Conservation (phyloP, 2,888 invertebrate species). For the Shargacucullia verbasci region DNA sequence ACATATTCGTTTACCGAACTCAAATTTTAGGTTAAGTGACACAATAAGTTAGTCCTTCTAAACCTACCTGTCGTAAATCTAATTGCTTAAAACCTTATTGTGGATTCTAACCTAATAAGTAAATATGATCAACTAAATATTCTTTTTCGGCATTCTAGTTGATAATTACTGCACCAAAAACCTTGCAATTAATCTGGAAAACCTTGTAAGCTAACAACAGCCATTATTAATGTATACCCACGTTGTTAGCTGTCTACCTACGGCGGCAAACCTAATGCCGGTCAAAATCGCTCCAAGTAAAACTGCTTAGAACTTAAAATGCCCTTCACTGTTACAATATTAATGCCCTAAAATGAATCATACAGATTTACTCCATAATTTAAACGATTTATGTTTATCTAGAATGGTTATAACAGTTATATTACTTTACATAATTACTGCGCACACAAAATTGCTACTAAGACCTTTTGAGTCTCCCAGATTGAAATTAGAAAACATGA, state of each 20-base stretch:
- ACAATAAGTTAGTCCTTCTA: no score
- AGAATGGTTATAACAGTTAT: neutral
- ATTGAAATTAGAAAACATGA: no score
- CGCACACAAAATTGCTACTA: neutral
- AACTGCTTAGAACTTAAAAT: constrained; percentile 46
- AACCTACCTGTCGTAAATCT: no score
- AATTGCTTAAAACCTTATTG: neutral
- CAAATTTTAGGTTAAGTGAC: no score
- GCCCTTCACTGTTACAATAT: constrained; percentile 44
- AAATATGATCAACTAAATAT: neutral
- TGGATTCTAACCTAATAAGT: neutral
- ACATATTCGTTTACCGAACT: no score
- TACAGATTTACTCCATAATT: constrained; percentile 3
- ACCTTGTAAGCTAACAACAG: constrained; percentile 48
- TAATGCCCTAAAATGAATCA: constrained; percentile 25
- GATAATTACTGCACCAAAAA: constrained; percentile 26
- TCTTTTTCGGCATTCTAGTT: constrained; percentile 10
- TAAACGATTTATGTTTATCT: constrained; percentile 2
- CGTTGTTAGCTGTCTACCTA: constrained; percentile 38
- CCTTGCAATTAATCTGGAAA: constrained; percentile 47
- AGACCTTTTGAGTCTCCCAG: neutral
- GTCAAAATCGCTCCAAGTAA: constrained; percentile 36
- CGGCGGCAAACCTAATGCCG: no score
- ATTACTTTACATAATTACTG: constrained; percentile 6
- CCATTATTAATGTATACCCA: constrained; percentile 49